These are phyloP conservation scores for Hemibagrus guttatus DNA, from an alignment of 2,797 vertebrate genomes.

Conservation along the genomic window DNA sequence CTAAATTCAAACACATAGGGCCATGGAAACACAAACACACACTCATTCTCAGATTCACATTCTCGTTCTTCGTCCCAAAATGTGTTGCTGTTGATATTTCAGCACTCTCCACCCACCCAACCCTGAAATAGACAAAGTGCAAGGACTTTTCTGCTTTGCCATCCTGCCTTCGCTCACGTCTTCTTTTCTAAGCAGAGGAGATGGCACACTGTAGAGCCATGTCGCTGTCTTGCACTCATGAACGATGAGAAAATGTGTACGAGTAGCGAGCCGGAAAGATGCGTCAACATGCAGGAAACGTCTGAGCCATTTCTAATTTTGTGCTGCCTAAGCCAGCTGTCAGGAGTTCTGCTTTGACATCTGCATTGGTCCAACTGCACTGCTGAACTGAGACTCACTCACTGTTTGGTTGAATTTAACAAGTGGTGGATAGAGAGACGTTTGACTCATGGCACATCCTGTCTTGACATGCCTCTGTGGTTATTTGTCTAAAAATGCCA, in stretches of 20 bases:
- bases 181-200: conserved; percentile 11
- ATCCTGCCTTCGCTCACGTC: not conserved
- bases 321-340: conserved; percentile 17
- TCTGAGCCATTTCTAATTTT: conserved; percentile 21
- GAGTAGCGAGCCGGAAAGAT: not conserved
- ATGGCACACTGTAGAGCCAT: conserved; percentile 14
- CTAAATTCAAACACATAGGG: conserved; percentile 64
- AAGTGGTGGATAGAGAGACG: not conserved
- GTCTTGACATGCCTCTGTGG: not conserved
- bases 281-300: conserved; percentile 6
- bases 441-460: conserved; percentile 8
- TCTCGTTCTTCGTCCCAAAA: conserved; percentile 26
- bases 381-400: not conserved
- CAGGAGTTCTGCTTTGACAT: conserved; percentile 5
- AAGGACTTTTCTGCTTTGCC: conserved; percentile 4
- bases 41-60: conserved; percentile 9
- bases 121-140: conserved; percentile 54
- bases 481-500: not conserved
- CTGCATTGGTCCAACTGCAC: not conserved
- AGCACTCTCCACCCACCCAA: conserved; percentile 45
- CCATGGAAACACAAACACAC: conserved; percentile 44
- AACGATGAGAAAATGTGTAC: not conserved
- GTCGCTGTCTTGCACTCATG: conserved; percentile 6
- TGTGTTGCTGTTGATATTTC: conserved; percentile 60
- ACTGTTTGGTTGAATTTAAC: conserved; percentile 2